Evolutionary conservation across 2,888 invertebrate genomes (phyloP).

Genomic region (Orthosia gracilis): DNA sequence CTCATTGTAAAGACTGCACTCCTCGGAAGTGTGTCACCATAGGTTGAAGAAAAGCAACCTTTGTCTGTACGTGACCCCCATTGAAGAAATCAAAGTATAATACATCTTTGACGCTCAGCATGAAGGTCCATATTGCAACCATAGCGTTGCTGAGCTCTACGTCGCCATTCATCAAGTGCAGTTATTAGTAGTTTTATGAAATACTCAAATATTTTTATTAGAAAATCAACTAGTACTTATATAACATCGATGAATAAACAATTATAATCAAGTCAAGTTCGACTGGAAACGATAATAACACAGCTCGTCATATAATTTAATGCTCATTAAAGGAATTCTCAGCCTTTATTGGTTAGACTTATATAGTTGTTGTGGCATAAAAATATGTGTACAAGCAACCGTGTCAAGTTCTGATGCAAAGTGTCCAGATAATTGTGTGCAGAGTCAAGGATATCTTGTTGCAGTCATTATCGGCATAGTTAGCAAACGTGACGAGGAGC

Average conservation of each 20-base stretch:
- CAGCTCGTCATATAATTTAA: conserved; percentile 80
- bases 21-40: conserved; percentile 47
- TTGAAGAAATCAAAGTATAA: conserved; percentile 52
- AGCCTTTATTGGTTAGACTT: conserved; percentile 68
- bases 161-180: neutral
- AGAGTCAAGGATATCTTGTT: conserved; percentile 88
- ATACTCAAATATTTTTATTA: conserved; percentile 26
- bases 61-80: conserved; percentile 57
- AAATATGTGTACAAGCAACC: conserved; percentile 72
- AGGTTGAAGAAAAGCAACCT: conserved; percentile 49
- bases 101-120: conserved; percentile 41
- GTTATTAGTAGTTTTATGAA: conserved; percentile 23
- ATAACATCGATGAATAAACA: conserved; percentile 62
- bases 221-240: conserved; percentile 29
- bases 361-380: conserved; percentile 68
- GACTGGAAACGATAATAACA: conserved; percentile 83
- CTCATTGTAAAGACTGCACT: conserved; percentile 38
- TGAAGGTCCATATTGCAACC: conserved; percentile 48
- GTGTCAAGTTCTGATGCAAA: conserved; percentile 86
- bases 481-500: conserved; percentile 68
- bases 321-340: conserved; percentile 83
- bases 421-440: conserved; percentile 88
- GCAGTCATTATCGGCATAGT: conserved; percentile 76
- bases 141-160: conserved; percentile 9
- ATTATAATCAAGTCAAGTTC: conserved; percentile 82